phyloP scores from a whole-genome alignment of 2,113 vertebrate genomes.

The Salvelinus namaycush region DNA sequence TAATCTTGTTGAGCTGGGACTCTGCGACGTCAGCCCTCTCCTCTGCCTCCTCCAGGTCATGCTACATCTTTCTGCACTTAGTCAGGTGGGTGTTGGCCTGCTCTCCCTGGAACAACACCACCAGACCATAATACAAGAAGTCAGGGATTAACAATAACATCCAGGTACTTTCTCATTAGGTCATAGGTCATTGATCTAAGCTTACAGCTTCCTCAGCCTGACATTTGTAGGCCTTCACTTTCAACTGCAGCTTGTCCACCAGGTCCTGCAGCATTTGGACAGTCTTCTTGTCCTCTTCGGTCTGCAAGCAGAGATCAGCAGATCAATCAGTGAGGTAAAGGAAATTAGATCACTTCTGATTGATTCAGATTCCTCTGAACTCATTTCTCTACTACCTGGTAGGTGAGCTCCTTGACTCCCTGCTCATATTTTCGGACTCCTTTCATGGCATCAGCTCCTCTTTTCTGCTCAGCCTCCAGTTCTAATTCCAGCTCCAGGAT shows the following conservation, averaged over 20 bases:
- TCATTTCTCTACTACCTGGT: constrained; percentile 63
- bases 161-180: no score
- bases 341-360: no score
- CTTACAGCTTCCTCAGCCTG: constrained; percentile 86
- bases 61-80: constrained; percentile 70
- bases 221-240: constrained; percentile 86
- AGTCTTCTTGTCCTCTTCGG: constrained; percentile 61
- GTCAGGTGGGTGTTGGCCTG: constrained; percentile 47
- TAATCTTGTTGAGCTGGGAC: constrained; percentile 75
- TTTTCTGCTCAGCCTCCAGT: constrained; percentile 81
- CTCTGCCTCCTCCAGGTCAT: constrained; percentile 74
- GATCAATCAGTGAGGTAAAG: no score
- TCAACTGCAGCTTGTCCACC: constrained; percentile 76
- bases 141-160: not conserved
- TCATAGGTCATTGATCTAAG: no score
- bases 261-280: constrained; percentile 61
- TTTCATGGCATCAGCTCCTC: constrained; percentile 76
- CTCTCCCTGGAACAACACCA: constrained; percentile 54
- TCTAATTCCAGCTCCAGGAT: no score
- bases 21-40: constrained; percentile 74
- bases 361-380: no score
- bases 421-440: constrained; percentile 83
- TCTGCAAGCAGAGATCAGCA: constrained; percentile 4
- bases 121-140: not conserved
- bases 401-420: constrained; percentile 82